Base-by-base conservation (phyloP, 2,797 vertebrate genomes). In the Synaphobranchus kaupii region DNA sequence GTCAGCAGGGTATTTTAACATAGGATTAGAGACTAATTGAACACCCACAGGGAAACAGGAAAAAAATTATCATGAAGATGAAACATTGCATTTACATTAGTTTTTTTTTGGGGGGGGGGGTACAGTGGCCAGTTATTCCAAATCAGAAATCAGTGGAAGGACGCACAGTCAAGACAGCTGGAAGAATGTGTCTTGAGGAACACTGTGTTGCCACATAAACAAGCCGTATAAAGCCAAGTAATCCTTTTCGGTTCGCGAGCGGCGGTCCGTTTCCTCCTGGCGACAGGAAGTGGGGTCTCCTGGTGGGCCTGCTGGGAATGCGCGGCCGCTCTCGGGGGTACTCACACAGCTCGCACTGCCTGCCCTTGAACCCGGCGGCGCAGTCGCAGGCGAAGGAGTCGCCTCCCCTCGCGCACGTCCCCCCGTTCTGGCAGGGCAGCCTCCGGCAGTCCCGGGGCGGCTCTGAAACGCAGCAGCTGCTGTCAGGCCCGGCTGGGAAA, bases 261-360 rank as follows among this genome's bases (percentile, higher is more conserved):
- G 4, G 78, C 44, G 7, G 78, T 9, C 78, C 47, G 7, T 9
- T 47, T 81, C 78, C 78, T 48, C 22, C 78, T 8, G 20, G 78
- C 0, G 44, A 81, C 71, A 39, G 71, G 34, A 44, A 76, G 31
- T 17, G 44, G 9, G 12, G 44, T n/a, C 78, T 6, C 78, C 47
- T 2, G 78, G 0, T 5, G 76, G 71, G 31, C 8, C 10, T 34
- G 68, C 68, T 13, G 68, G 73, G 73, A 44, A 20, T 4, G 5
- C 1, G 34, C 13, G 73, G 73, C 44, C 15, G 39, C 22, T 52
- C 48, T 56, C 28, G 39, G n/a, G 78, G 50, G 82, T 86, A 97
- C 97, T 97, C 93, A 99, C 98, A 95, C 31, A 99, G 94, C 94
- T 99, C 97, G 85, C 98, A 99, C 93, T 94, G 94, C 85, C 93